A percentile compares a stretch with the other conserved stretches of the same genome.
Evolutionary conservation across 2,888 invertebrate genomes (phyloP).

Genomic region (Stegana nigrithorax): DNA sequence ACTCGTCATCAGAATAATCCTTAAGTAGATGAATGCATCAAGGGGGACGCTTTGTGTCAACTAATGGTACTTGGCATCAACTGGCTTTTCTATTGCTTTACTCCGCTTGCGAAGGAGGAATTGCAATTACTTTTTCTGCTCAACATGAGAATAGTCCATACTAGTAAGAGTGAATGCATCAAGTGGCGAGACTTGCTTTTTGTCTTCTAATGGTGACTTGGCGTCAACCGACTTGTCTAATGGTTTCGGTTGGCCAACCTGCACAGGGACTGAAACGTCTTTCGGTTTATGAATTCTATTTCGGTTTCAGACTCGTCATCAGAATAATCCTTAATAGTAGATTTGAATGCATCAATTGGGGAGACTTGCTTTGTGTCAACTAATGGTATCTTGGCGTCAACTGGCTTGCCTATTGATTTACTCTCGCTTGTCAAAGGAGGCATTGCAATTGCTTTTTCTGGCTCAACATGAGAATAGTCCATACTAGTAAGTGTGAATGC

Average conservation of each 20-base stretch:
- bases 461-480: no score
- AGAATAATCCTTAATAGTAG: not conserved
- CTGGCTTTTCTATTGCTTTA: not conserved
- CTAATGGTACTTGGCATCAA: not conserved
- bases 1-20: constrained; percentile 10
- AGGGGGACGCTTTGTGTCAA: no score
- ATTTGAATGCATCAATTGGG: not conserved
- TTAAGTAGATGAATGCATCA: no score
- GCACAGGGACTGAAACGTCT: not conserved
- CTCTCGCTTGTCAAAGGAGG: no score
- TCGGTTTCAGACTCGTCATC: constrained; percentile 6
- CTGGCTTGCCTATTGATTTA: no score
- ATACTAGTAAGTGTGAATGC: not conserved
- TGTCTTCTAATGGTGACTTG: not conserved
- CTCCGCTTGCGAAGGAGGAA: not conserved
- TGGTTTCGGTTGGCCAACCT: not conserved
- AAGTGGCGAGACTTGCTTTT: no score
- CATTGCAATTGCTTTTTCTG: no score
- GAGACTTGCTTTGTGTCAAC: constrained; percentile 6
- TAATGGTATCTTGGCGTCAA: not conserved
- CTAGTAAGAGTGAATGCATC: no score
- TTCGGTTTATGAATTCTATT: not conserved
- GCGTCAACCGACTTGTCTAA: not conserved
- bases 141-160: no score
- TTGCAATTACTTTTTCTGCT: not conserved